phyloP scores from a whole-genome alignment of 2,113 vertebrate species.

The Pollachius pollachius region DNA sequence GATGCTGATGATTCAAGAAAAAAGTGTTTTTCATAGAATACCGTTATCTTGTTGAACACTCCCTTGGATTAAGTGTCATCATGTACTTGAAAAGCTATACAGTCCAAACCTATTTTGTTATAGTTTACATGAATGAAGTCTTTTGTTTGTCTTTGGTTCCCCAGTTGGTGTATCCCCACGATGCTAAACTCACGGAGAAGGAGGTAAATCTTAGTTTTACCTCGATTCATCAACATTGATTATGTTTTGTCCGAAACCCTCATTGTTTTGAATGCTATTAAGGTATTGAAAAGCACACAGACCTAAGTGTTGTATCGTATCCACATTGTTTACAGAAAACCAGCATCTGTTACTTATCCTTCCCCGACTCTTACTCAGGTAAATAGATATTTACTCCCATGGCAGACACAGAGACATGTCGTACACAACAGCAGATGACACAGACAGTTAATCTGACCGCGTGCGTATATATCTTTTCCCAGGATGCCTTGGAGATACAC shows the following conservation, averaged over 20 bases:
- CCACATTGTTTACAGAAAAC: constrained; percentile 78
- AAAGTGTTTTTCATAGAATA: too few species aligned
- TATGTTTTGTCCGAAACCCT: neutral
- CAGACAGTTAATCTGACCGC: neutral
- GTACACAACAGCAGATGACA: neutral
- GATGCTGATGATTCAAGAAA: too few species aligned
- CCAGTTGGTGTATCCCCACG: constrained; percentile 87
- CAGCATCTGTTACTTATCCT: constrained; percentile 93
- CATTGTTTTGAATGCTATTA: neutral
- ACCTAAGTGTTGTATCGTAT: neutral
- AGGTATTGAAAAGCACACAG: neutral
- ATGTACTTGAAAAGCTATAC: too few species aligned
- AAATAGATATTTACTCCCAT: constrained; percentile 18
- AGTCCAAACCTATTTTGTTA: too few species aligned
- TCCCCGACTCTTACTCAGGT: constrained; percentile 98
- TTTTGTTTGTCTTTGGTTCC: neutral
- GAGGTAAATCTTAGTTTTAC: constrained; percentile 75
- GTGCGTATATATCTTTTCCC: constrained; percentile 20
- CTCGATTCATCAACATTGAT: neutral
- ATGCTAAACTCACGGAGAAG: constrained; percentile 88
- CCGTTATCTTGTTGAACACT: too few species aligned
- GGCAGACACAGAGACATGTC: neutral
- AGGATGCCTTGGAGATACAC: constrained; percentile 94
- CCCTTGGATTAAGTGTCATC: too few species aligned
- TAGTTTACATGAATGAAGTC: too few species aligned